Conservation (phyloP, 2,888 invertebrate genomes). For the Melinopterus prodromus region DNA sequence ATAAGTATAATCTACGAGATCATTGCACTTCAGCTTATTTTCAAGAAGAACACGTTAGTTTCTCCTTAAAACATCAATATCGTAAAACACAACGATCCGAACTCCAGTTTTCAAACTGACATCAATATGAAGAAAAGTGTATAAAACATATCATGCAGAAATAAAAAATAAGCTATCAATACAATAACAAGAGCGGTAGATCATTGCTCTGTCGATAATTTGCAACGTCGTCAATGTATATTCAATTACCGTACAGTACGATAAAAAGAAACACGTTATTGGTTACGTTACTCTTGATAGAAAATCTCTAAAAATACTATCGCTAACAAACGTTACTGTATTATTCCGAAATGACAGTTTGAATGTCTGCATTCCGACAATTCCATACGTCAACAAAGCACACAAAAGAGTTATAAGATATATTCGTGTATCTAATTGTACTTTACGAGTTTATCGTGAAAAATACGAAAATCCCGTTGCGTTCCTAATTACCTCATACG, state of each 20-base stretch:
- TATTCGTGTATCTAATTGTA: not conserved
- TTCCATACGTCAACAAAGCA: too few species aligned
- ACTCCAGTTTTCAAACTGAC: not conserved
- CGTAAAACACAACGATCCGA: too few species aligned
- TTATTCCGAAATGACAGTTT: not conserved
- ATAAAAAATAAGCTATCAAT: not conserved
- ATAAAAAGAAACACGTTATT: not conserved
- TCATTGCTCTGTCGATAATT: not conserved
- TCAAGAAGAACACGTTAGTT: not conserved
- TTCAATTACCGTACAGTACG: not conserved
- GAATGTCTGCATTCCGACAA: not conserved
- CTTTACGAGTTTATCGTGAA: not conserved
- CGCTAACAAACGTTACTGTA: not conserved
- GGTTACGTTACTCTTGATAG: not conserved
- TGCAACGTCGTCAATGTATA: not conserved
- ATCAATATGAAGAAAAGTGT: not conserved
- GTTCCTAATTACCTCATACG: not conserved
- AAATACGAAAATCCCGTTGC: not conserved
- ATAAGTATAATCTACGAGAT: not conserved
- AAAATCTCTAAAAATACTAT: not conserved
- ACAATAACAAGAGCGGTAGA: not conserved
- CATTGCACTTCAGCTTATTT: not conserved
- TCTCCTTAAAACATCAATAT: not conserved
- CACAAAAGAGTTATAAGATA: not conserved
- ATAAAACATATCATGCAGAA: not conserved